Base-by-base conservation (phyloP, 2,888 invertebrate species). In the Ormyrus rosae region DNA sequence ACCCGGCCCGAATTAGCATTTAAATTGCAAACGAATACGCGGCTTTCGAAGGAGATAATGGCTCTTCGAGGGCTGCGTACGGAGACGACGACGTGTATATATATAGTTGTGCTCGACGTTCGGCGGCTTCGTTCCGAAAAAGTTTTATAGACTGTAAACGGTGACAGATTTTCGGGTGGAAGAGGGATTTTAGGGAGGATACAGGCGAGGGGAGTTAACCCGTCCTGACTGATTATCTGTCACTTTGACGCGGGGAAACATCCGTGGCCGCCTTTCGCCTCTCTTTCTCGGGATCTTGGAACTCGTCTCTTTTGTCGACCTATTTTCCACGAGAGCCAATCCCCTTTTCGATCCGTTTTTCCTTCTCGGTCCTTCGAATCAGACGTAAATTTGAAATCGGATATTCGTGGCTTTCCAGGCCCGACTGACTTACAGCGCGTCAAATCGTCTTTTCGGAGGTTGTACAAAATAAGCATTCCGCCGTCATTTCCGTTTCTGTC, bases 11-110 rank as follows among this genome's bases (percentile, higher is more conserved):
- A 61, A 78, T 78, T 78, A 72, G 67, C 78, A 78, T 78, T 78
- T 78, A 73, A 78, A 78, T 72, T 78, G 48, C 78, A 64, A 78
- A 67, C 19, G 78, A 78, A 78, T 73, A 68, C 50, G 55, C 48
- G 50, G 34, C 34, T 73, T 72, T 78, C 78, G 61, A 67, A 73
- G 68, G 51, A 65, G 61, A 61, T 68, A 68, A 74, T 68, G 45
- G 53, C 60, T 11, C 7, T 34, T 10, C 9, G 6, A 2, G 64
- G 73, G 19, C 10, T 48, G 19, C 13, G 10, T 5, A 51, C 50
- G 3, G 34, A 67, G 53, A 19, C 34, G 34, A 34, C 19, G 34
- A 34, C 34, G 34, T n/a, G n/a, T n/a, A n/a, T n/a, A n/a, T 19
- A 19, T 34, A 34, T 34, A 34, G 34, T 34, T 34, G 3, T 3